A percentile compares a stretch with the other conserved stretches of the same genome.
Conservation (phyloP, 2,888 invertebrate genomes). For the Strigamia maritima region DNA sequence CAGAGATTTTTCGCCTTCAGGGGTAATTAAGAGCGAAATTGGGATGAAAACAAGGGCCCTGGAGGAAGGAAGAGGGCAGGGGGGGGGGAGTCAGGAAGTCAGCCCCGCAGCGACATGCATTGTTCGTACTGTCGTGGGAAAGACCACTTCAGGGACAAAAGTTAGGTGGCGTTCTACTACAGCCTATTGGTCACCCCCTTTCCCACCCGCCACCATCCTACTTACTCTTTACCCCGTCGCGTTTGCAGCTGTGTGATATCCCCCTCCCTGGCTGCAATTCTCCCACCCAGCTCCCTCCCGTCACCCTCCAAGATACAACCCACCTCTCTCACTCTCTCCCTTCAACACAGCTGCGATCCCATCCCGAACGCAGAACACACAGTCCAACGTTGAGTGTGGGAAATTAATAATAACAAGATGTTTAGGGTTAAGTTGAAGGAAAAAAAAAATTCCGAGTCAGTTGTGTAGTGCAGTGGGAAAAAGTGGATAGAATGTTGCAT, state of each 20-base stretch:
- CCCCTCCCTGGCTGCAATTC: neutral
- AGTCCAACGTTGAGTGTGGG: neutral
- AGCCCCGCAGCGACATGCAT: neutral
- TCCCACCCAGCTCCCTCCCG: neutral
- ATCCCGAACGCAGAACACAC: neutral
- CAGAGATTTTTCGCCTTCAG: neutral
- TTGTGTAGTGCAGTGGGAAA: neutral
- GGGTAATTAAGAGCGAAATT: neutral
- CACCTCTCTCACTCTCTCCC: neutral
- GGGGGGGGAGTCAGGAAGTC: conserved; percentile 29
- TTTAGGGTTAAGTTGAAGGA: neutral
- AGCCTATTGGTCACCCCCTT: conserved; percentile 9
- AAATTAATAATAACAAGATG: conserved; percentile 19
- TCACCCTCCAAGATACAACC: neutral
- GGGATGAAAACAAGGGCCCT: neutral
- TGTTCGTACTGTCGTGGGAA: conserved; percentile 16
- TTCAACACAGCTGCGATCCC: conserved; percentile 14
- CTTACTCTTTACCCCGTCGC: conserved; percentile 26
- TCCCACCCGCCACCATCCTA: neutral
- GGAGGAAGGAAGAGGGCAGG: neutral
- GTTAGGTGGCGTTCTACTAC: conserved; percentile 19
- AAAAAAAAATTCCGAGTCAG: neutral
- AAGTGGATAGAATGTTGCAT: neutral
- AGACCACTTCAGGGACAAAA: conserved; percentile 27
- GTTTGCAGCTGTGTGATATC: conserved; percentile 15